phyloP scores from a whole-genome alignment of 2,797 vertebrate genomes.

The Zalophus californianus region DNA sequence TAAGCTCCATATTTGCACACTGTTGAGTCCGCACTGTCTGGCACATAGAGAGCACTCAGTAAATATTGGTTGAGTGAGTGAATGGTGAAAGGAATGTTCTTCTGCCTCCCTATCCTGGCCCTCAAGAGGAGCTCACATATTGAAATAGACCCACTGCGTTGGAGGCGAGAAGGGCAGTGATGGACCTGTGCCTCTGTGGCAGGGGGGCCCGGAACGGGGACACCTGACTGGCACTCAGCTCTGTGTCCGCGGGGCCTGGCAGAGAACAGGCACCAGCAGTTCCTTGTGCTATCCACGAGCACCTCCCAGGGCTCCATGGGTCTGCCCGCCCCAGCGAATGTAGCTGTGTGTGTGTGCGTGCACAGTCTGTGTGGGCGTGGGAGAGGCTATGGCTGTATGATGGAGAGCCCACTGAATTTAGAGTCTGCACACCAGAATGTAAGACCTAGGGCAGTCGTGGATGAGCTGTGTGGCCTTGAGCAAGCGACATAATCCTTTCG shows the following conservation, averaged over 20 bases:
- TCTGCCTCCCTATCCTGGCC: not conserved
- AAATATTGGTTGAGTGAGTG: not conserved
- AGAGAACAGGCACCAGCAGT: not conserved
- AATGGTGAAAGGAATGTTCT: not conserved
- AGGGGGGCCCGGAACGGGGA: not conserved
- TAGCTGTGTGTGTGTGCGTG: not conserved
- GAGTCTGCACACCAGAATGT: not conserved
- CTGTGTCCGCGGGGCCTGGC: not conserved
- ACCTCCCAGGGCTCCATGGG: not conserved
- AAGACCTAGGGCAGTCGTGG: not conserved
- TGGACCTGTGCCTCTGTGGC: not conserved
- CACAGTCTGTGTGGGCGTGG: not conserved
- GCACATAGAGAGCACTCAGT: not conserved
- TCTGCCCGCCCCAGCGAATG: not conserved
- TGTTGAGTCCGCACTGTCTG: not conserved
- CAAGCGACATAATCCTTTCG: not conserved
- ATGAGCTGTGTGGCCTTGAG: not conserved
- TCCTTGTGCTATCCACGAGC: not conserved
- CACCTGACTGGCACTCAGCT: not conserved
- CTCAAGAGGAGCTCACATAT: not conserved
- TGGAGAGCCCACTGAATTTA: not conserved
- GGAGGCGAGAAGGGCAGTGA: not conserved
- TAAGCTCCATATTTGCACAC: no score
- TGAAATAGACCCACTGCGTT: not conserved
- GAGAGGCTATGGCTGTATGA: not conserved